Conservation (phyloP, 2,797 vertebrate genomes). For the Meda fulgida region DNA sequence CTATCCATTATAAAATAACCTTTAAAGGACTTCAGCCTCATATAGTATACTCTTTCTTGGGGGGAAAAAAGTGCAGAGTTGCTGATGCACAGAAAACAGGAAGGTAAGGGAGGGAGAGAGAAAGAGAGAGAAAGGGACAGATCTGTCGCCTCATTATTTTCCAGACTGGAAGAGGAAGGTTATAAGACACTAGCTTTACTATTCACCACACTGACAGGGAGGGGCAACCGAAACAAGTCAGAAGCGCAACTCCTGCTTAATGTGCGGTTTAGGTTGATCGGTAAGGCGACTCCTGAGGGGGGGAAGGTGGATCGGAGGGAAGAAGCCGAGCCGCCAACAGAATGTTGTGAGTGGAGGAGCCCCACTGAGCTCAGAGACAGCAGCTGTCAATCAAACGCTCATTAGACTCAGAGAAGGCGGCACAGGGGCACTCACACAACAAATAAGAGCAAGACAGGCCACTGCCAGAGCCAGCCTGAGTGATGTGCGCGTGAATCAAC, state of each 20-base stretch:
- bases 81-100: slow-evolving; percentile 62
- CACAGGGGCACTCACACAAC: slow-evolving; percentile 68
- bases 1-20: slow-evolving; percentile 61
- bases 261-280: slow-evolving; percentile 40
- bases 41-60: slow-evolving; percentile 52
- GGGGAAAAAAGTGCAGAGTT: slow-evolving; percentile 49
- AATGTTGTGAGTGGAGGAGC: slow-evolving; percentile 63
- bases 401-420: slow-evolving; percentile 76
- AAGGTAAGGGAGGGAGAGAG: slow-evolving; percentile 42
- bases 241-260: slow-evolving; percentile 38
- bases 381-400: slow-evolving; percentile 80
- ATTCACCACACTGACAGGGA: slow-evolving; percentile 52
- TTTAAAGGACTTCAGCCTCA: slow-evolving; percentile 59
- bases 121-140: slow-evolving; percentile 49
- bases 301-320: slow-evolving; percentile 10
- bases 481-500: slow-evolving; percentile 79
- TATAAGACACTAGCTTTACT: slow-evolving; percentile 50
- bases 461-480: slow-evolving; percentile 80
- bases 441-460: slow-evolving; percentile 70
- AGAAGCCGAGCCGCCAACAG: slow-evolving; percentile 45
- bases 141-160: slow-evolving; percentile 65
- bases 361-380: slow-evolving; percentile 71
- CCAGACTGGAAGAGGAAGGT: slow-evolving; percentile 44
- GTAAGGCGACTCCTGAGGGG: slow-evolving; percentile 15
- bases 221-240: not conserved